These are phyloP conservation scores for Sebastes aleutianus DNA, from an alignment of 2,797 vertebrate genomes.

Conservation along the genomic window DNA sequence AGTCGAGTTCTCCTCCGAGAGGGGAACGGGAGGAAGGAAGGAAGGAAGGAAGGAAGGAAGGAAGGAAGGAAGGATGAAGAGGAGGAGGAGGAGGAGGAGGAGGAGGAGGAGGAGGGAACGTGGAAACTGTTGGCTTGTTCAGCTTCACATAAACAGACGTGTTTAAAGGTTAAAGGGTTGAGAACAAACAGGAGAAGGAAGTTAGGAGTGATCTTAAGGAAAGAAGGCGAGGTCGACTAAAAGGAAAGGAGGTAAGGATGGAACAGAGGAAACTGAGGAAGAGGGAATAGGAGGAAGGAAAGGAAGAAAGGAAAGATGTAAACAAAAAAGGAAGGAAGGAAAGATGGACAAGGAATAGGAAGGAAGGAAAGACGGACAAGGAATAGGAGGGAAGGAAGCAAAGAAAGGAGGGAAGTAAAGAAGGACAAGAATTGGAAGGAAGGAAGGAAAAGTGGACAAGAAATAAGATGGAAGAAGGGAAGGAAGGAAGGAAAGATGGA, in stretches of 20 bases:
- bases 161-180: not conserved
- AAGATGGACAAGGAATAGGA: not conserved
- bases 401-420: no score
- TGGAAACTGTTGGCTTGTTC: not conserved
- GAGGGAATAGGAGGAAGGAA: not conserved
- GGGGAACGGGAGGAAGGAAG: slow-evolving; percentile 18
- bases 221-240: no score
- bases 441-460: no score
- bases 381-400: not conserved
- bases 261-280: not conserved
- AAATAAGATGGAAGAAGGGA: not conserved
- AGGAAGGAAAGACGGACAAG: rapidly evolving
- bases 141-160: not conserved
- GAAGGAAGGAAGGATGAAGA: not conserved
- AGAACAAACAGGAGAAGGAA: not conserved
- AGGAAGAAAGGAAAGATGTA: not conserved
- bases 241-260: not conserved
- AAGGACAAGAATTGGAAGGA: not conserved
- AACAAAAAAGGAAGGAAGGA: rapidly evolving
- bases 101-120: not conserved
- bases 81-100: not conserved
- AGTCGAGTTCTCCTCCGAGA: slow-evolving; percentile 82
- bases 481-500: not conserved
- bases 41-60: not conserved
- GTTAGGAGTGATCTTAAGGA: not conserved